A percentile compares a stretch with the other conserved stretches of the same genome.
Evolutionary conservation across 1,140 invertebrate species (phyloP).

Genomic region (Calephelis nemesis): DNA sequence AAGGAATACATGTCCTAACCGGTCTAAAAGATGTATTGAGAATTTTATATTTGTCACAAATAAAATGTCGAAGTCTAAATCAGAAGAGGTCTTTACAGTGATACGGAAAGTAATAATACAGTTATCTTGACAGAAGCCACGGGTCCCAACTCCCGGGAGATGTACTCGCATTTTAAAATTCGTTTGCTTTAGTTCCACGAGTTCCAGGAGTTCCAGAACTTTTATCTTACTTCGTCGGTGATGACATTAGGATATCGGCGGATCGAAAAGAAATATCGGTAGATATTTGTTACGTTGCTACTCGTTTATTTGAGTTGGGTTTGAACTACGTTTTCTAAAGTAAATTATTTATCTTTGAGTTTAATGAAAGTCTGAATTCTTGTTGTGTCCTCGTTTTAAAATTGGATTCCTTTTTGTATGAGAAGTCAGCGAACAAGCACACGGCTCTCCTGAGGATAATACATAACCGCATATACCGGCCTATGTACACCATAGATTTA

Average conservation of each 20-base stretch:
- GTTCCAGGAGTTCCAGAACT: slow-evolving; percentile 3
- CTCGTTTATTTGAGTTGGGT: slow-evolving; percentile 1
- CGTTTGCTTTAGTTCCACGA: slow-evolving; percentile 18
- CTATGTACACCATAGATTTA: too few species aligned
- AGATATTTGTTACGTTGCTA: background rate
- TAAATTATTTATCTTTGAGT: background rate
- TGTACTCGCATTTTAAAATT: slow-evolving; percentile 20
- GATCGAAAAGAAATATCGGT: slow-evolving; percentile 9
- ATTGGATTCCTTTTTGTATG: background rate
- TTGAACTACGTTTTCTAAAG: background rate
- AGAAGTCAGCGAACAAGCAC: too few species aligned
- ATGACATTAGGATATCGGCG: slow-evolving; percentile 13
- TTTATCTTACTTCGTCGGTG: slow-evolving; percentile 10
- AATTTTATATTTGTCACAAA: too few species aligned
- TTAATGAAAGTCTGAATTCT: background rate
- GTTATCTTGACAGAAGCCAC: slow-evolving; percentile 6
- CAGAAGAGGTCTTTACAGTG: background rate
- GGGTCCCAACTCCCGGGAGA: slow-evolving; percentile 4
- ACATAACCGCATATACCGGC: too few species aligned
- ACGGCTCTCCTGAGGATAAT: too few species aligned
- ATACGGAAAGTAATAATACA: slow-evolving; percentile 14
- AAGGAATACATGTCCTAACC: too few species aligned
- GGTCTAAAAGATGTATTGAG: too few species aligned
- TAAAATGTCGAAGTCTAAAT: too few species aligned
- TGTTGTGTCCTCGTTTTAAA: background rate